These are phyloP conservation scores for Ginglymostoma cirratum DNA, from an alignment of 2,113 vertebrate species.

Conservation along the genomic window DNA sequence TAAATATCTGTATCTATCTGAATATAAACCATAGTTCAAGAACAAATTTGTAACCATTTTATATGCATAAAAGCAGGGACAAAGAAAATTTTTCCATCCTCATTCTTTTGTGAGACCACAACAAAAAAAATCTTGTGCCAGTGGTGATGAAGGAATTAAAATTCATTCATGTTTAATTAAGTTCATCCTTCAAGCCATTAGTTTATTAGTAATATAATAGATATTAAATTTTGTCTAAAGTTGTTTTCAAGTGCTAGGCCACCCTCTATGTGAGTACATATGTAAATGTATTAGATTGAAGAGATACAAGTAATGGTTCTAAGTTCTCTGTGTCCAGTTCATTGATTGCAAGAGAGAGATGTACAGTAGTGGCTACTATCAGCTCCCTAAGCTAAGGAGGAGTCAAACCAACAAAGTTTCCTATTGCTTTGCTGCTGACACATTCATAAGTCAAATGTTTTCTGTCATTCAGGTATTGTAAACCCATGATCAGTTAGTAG, in stretches of 20 bases:
- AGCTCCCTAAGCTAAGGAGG: neutral
- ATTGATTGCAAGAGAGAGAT: neutral
- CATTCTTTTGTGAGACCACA: neutral
- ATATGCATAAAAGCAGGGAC: neutral
- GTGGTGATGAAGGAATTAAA: neutral
- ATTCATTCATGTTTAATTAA: neutral
- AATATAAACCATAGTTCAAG: slow-evolving; percentile 2
- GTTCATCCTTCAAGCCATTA: neutral
- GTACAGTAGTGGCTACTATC: neutral
- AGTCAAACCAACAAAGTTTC: neutral
- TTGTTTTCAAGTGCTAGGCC: neutral
- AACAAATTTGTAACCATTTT: neutral
- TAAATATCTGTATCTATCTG: neutral
- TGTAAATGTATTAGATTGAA: neutral
- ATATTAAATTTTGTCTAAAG: neutral
- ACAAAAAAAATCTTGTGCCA: neutral
- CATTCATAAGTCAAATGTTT: no score
- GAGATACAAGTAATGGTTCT: neutral
- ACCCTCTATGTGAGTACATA: neutral
- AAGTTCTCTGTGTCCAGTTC: neutral
- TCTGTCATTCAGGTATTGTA: neutral
- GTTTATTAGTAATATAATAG: neutral
- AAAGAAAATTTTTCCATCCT: neutral
- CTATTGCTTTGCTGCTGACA: neutral
- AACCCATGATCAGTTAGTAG: neutral